These are phyloP conservation scores for Coregonus suidteri DNA, from an alignment of 2,797 vertebrate genomes.

Conservation along the genomic window DNA sequence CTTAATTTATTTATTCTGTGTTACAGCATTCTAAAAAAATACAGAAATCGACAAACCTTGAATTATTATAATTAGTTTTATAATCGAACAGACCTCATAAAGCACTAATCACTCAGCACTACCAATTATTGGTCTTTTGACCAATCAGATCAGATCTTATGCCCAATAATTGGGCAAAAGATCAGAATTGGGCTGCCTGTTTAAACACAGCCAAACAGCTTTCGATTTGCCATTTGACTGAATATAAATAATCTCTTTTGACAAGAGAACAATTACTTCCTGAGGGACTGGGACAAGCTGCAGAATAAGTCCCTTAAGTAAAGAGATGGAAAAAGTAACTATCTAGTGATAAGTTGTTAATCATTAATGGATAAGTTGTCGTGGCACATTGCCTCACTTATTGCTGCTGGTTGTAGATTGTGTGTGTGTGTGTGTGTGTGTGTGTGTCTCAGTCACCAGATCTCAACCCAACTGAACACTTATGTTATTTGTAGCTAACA, in stretches of 20 bases:
- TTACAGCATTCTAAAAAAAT: too few species aligned
- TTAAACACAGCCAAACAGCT: not conserved
- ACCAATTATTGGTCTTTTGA: not conserved
- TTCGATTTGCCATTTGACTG: not conserved
- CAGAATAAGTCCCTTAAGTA: not conserved
- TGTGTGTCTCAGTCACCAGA: too few species aligned
- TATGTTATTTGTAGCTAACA: too few species aligned
- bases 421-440: too few species aligned
- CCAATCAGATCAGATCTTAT: not conserved
- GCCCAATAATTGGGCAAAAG: not conserved
- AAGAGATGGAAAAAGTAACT: slow-evolving; percentile 32
- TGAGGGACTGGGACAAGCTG: not conserved
- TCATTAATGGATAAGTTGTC: slow-evolving; percentile 59
- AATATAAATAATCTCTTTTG: not conserved
- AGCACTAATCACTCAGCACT: too few species aligned
- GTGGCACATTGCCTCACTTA: slow-evolving; percentile 38
- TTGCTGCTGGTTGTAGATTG: not conserved
- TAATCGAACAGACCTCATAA: too few species aligned
- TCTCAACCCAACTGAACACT: too few species aligned
- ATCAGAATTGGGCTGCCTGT: not conserved
- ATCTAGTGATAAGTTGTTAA: slow-evolving; percentile 57
- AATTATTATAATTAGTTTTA: too few species aligned
- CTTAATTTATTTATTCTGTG: too few species aligned
- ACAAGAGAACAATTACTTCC: too few species aligned
- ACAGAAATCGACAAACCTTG: too few species aligned